Evolutionary conservation across 1,140 invertebrate species (phyloP), one percentile per base, ranked within the genome.

Genomic region (Diachasma alloeum): DNA sequence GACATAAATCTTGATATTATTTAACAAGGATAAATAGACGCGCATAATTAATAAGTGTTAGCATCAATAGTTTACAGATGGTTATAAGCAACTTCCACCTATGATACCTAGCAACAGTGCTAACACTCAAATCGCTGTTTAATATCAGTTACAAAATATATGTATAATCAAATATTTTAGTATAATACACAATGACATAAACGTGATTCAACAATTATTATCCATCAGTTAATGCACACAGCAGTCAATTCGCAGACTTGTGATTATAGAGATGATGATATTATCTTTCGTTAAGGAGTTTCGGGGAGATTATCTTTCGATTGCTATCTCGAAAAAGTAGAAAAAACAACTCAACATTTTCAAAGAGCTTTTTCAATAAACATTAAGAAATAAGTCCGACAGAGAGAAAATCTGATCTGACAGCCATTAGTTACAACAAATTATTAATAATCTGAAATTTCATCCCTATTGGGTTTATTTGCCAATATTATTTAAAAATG

Each of bases 141-240:
- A 83, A 78, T 83, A 81, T 83, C 76, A 81, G 80, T 85, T 85
- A 87, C 84, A 85, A 87, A 86, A 84, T 86, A 86, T 85, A 84
- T 81, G 82, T 80, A 63, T 80, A 84, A 70, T 77, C 82, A 59
- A 31, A 6, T 31, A 19, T 83, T 78, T 76, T 77, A 76, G 68
- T 77, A 48, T 72, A 53, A 75, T 72, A 72, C 68, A 75, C 73
- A 75, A 75, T 75, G 73, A 39, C 73, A 75, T 75, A 17, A 46
- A 42, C 4, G 44, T 46, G 44, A 72, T 46, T 37, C 24, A 67
- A 59, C 36, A 74, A 42, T 63, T 63, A 71, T 71, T 71, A 71
- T 48, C 68, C 44, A 39, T 44, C n/a, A 56, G 44, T 36, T 46
- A 76, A 76, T 48, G 53, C 48, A 71, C 48, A 44, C 53, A 44